Conservation (phyloP, 2,113 vertebrate species). For the Carassius gibelio region DNA sequence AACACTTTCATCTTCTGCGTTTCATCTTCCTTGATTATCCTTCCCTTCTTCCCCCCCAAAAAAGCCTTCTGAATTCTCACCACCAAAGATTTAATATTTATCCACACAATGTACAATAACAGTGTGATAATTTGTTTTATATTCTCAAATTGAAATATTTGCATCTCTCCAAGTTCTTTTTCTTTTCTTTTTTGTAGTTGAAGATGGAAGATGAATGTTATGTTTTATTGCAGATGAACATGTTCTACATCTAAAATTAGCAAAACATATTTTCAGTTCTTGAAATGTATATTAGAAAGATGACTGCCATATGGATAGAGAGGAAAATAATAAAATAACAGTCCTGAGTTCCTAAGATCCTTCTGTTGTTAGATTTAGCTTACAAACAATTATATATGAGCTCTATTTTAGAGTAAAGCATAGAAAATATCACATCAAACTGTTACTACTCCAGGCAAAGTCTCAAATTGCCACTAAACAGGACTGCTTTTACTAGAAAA, state of each 20-base stretch:
- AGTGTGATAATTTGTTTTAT: not conserved
- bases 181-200: not conserved
- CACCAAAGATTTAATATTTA: not conserved
- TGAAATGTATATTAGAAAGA: conserved; percentile 36
- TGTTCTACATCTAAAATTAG: conserved; percentile 24
- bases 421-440: not conserved
- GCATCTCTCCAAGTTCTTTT: not conserved
- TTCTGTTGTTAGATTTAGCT: not conserved
- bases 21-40: conserved; percentile 42
- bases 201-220: not conserved
- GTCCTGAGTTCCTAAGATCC: not conserved
- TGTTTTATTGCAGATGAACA: not conserved
- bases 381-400: not conserved
- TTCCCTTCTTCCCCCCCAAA: conserved; percentile 23
- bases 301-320: conserved; percentile 30
- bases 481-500: not conserved
- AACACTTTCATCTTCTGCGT: conserved; percentile 34
- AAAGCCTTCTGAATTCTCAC: not conserved
- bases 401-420: not conserved
- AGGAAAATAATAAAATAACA: conserved; percentile 25
- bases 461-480: not conserved
- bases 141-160: not conserved
- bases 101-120: not conserved
- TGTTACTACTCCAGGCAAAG: not conserved
- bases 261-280: not conserved